Evolutionary conservation across 2,113 vertebrate genomes (phyloP).

Genomic region (Nothobranchius kuhntae): DNA sequence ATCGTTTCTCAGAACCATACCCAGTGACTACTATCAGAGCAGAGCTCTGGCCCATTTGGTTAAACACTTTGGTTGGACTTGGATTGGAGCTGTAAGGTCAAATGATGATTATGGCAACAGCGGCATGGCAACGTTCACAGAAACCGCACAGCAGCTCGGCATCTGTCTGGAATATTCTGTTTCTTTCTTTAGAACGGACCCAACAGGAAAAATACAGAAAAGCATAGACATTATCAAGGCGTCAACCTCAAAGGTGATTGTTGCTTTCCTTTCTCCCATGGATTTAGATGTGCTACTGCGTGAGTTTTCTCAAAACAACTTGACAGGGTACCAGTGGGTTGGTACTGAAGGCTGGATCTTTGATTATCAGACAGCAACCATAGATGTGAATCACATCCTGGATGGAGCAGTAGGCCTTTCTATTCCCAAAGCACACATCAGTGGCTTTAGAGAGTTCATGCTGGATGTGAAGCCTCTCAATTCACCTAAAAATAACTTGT

Average conservation of each 20-base stretch:
- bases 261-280: conserved; percentile 64
- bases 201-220: conserved; percentile 55
- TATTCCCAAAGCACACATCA: conserved; percentile 68
- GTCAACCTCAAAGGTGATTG: conserved; percentile 73
- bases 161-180: conserved; percentile 51
- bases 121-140: conserved; percentile 68
- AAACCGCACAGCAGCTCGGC: conserved; percentile 55
- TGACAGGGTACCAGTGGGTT: conserved; percentile 79
- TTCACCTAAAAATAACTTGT: conserved; percentile 57
- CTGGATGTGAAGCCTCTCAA: conserved; percentile 61
- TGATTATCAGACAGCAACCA: conserved; percentile 60
- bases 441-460: conserved; percentile 72
- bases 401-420: conserved; percentile 76
- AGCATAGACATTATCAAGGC: conserved; percentile 67
- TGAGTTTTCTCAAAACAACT: conserved; percentile 64
- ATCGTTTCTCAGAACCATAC: conserved; percentile 67
- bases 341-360: conserved; percentile 77
- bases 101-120: conserved; percentile 75
- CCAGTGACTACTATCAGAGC: conserved; percentile 75
- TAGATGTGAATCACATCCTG: conserved; percentile 64
- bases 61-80: conserved; percentile 74
- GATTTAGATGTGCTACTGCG: conserved; percentile 66
- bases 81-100: conserved; percentile 69
- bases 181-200: conserved; percentile 66
- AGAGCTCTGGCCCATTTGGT: conserved; percentile 70